Evolutionary conservation across 2,888 invertebrate genomes (phyloP), one percentile per base, ranked within the genome.

Genomic region (Sisyra terminalis): DNA sequence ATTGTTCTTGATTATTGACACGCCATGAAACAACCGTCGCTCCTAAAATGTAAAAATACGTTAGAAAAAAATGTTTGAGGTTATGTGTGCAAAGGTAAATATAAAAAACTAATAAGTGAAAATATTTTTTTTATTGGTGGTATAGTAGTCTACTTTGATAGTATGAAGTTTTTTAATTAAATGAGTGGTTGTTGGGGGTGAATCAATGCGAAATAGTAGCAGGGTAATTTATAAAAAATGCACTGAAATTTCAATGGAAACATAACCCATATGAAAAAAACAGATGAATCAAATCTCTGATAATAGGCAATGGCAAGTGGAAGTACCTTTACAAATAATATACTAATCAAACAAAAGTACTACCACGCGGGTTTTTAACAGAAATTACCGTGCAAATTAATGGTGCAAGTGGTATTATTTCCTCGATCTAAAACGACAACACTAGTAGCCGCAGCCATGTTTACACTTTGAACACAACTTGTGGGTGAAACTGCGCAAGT

Each of bases 21-120:
- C 90, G 73, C 93, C 93, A 94, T 59, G 93, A 93, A 51, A 92
- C 90, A 50, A 94, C 86, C 44, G 93, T 94, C 50, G 93, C 92
- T 64, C 93, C 93, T 93, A 64, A 46, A 75, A 71, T 55, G 55
- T 32, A 47, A 50, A 53, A 54, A 49, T 24, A 5, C 3, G 24
- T 24, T 3, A 24, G 7, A 24, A 24, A 24, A 24, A 24, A 3
- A 7, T 3, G 24, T 5, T 24, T 24, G 24, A 24, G 24, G 24
- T 24, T 24, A 24, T 24, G 24, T 24, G 7, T 24, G 24, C 7
- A 7, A 24, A 24, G 7, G 24, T 24, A 24, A 24, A 24, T 24
- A 24, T 5, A 24, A 24, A 24, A 24, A 24, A 7, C 5, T 24
- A 5, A 5, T n/a, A 5, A 5, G 24, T 24, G 24, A 24, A 24